These are phyloP conservation scores for Chloroceryle inda DNA, from an alignment of 2,797 vertebrate species.

Conservation along the genomic window DNA sequence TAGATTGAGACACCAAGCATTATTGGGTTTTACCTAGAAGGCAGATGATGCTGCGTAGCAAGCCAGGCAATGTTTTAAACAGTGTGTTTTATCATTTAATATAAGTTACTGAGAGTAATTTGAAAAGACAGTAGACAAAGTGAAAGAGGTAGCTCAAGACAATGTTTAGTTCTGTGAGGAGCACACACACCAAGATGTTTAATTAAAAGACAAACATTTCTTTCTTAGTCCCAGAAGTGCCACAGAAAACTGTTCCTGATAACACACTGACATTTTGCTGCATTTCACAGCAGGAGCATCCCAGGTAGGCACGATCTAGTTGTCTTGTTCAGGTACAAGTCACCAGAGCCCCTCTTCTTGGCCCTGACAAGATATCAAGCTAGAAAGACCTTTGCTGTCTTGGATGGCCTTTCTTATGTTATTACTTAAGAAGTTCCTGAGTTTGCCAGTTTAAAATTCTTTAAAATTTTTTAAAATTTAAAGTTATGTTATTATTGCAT, in stretches of 20 bases:
- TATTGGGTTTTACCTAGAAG: conserved; percentile 44
- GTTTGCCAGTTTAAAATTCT: not conserved
- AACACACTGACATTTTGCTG: not conserved
- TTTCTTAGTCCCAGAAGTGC: not conserved
- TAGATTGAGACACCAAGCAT: conserved; percentile 22
- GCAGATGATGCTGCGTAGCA: not conserved
- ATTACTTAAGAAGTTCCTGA: not conserved
- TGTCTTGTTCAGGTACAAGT: not conserved
- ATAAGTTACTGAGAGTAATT: not conserved
- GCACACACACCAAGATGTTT: not conserved
- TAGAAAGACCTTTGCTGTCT: not conserved
- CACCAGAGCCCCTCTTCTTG: not conserved
- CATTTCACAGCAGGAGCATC: not conserved
- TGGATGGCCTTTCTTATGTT: not conserved
- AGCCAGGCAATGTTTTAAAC: not conserved
- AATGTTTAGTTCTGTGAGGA: not conserved
- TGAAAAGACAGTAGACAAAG: conserved; percentile 1
- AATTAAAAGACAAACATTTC: not conserved
- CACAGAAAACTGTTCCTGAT: not conserved
- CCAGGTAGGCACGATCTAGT: not conserved
- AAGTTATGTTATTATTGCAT: not conserved
- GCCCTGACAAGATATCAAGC: not conserved
- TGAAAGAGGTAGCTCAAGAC: not conserved
- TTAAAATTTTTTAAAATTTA: not conserved
- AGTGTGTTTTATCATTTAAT: not conserved